Evolutionary conservation across 2,113 vertebrate species (phyloP), one percentile per base, ranked within the genome.

Genomic region (Struthio camelus): DNA sequence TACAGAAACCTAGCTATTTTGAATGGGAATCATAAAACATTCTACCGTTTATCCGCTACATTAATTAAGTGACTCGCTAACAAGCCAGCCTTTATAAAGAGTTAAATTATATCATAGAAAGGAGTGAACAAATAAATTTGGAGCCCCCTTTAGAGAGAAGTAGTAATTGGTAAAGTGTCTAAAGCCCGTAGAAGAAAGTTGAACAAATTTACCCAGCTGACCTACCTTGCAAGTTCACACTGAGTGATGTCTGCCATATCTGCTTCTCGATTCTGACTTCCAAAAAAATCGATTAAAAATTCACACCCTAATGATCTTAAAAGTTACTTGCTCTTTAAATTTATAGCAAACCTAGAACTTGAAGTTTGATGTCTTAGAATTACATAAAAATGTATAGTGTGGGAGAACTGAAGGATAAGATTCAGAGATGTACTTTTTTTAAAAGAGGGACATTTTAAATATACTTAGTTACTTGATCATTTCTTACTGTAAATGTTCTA

Each of bases 51-150:
- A 88, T 42, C 73, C 61, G 38, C 34, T 72, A 46, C 83, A 28
- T 71, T 95, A 89, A 83, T 87, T 79, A 90, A 80, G 23, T 76
- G 64, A 42, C 79, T 92, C 25, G 22, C 54, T 92, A 96, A 95
- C 51, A 59, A 75, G 65, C 32, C 56, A 38, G 24, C 28, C 61
- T 65, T 87, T 92, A 80, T 40, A 76, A 56, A 66, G 46, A 69
- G 56, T 67, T 83, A 61, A 28, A 70, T 73, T 80, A 42, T 58
- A 59, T 62, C 48, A 23, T 58, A 7, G 15, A 48, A 92, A 79
- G 32, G 65, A 54, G 46, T 85, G 59, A 64, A 71, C 1, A 23
- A 85, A 95, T 14, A 59, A 58, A 59, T 77, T 23, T 56, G 61
- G 46, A 76, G 0, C 1, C 46, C 32, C 7, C 42, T 80, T 78